Evolutionary conservation across 2,888 invertebrate genomes (phyloP).

Genomic region (Dascillus cervinus): DNA sequence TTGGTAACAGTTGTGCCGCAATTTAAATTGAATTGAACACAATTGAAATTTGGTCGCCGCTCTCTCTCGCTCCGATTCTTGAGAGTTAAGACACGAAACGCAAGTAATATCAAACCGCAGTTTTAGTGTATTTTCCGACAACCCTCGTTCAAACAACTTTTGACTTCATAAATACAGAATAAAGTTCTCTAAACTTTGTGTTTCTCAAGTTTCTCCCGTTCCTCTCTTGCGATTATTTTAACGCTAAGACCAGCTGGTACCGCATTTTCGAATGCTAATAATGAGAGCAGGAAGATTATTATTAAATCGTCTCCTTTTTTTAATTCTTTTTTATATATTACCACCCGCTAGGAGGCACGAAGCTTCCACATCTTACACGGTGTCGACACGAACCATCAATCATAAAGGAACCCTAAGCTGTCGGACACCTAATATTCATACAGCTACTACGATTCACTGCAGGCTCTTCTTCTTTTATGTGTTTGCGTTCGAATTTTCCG

Average conservation of each 20-base stretch:
- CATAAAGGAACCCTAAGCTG: constrained; percentile 35
- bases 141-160: constrained; percentile 27
- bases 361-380: constrained; percentile 39
- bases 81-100: too few species aligned
- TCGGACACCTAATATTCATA: constrained; percentile 31
- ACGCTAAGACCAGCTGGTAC: constrained; percentile 31
- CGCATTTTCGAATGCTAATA: constrained; percentile 24
- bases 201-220: constrained; percentile 28
- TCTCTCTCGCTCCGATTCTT: too few species aligned
- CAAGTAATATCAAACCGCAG: constrained; percentile 23
- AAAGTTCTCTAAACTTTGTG: constrained; percentile 31
- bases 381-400: constrained; percentile 42
- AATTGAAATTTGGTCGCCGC: too few species aligned
- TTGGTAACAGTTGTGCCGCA: too few species aligned
- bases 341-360: constrained; percentile 35
- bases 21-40: too few species aligned
- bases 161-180: constrained; percentile 34
- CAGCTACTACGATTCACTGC: too few species aligned
- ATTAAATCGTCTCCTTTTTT: constrained; percentile 18
- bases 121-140: constrained; percentile 22
- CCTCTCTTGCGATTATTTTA: constrained; percentile 34
- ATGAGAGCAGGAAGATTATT: constrained; percentile 19
- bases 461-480: too few species aligned
- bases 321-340: constrained; percentile 39
- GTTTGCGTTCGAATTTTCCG: too few species aligned